Percentiles rank a stretch among this genome's conserved stretches.
phyloP scores from a whole-genome alignment of 2,797 vertebrate species.

The Discoglossus pictus region DNA sequence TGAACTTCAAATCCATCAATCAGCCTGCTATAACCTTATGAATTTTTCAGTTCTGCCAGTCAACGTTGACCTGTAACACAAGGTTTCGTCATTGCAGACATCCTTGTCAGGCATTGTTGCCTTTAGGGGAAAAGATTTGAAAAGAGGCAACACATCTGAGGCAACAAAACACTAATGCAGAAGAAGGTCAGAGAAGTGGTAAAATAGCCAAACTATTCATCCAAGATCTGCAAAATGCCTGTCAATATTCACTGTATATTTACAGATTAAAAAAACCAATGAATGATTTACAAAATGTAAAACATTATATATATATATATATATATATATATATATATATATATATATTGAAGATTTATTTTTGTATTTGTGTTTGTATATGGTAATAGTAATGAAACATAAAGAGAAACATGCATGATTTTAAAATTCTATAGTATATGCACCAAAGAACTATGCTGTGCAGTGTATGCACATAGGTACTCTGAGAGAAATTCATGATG shows the following conservation, averaged over 20 bases:
- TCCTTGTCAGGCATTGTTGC: constrained; percentile 31
- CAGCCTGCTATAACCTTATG: constrained; percentile 29
- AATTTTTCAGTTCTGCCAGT: constrained; percentile 38
- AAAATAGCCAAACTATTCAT: constrained; percentile 16
- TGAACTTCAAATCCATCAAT: constrained; percentile 16
- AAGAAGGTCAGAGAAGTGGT: constrained; percentile 29
- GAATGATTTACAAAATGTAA: too few relatives aligned
- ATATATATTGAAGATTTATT: too few relatives aligned
- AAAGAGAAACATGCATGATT: too few relatives aligned
- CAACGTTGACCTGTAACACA: constrained; percentile 36
- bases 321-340: too few relatives aligned
- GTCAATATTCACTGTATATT: constrained; percentile 1
- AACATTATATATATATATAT: too few relatives aligned
- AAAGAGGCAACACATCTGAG: constrained; percentile 15
- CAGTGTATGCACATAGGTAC: too few relatives aligned
- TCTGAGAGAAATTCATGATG: too few relatives aligned
- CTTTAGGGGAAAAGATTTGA: constrained; percentile 19
- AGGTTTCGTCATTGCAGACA: constrained; percentile 15
- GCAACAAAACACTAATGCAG: constrained; percentile 27
- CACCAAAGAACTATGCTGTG: too few relatives aligned
- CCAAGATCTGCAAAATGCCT: constrained; percentile 14
- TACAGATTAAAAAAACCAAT: too few relatives aligned
- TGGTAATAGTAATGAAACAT: too few relatives aligned
- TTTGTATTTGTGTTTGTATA: too few relatives aligned
- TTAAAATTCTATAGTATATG: too few relatives aligned